Base-by-base conservation (phyloP, 2,888 invertebrate genomes). In the Pollenia amentaria region DNA sequence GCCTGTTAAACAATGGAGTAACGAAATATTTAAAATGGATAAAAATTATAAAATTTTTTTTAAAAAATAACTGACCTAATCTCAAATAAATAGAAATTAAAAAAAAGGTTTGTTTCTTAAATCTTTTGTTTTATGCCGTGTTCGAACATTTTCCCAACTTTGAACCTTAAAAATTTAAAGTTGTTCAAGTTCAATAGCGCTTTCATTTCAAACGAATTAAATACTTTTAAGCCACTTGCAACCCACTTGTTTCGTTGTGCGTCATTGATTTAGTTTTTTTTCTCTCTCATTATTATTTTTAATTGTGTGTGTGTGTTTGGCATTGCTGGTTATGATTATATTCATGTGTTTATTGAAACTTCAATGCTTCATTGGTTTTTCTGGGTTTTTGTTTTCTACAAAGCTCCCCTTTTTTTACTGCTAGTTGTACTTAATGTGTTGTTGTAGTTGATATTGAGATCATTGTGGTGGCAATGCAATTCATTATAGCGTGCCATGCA, bases 391-490 rank as follows among this genome's bases (percentile, higher is more conserved):
- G 21, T 76, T 60, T 69, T 76, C 4, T 21, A 18, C 69, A 76
- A 75, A 48, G 75, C 38, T 72, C 67, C 83, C 86, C 76, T 51
- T 67, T 42, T 51, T 9, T n/a, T 46, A 29, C 6, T 77, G 42
- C 11, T 72, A n/a, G 11, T 77, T 21, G 3, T 75, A 10, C 14
- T 81, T 51, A 14, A 44, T 62, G 18, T 75, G 51, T 42, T 21
- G 60, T 60, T 73, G 72, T 73, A 60, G 57, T 80, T 78, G 80
- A 75, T 85, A 85, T 80, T 79, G 82, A 80, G 86, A 84, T 87
- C 65, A 84, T 86, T 86, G 87, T 67, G 76, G 84, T 87, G 87
- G 87, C 84, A 87, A 81, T 84, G 87, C 87, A 84, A 87, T 87
- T 84, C 87, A 87, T 87, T 87, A 84, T 69, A 84, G 76, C 72